Base-by-base conservation (phyloP, 2,888 invertebrate genomes). In the Odontomyia ornata region DNA sequence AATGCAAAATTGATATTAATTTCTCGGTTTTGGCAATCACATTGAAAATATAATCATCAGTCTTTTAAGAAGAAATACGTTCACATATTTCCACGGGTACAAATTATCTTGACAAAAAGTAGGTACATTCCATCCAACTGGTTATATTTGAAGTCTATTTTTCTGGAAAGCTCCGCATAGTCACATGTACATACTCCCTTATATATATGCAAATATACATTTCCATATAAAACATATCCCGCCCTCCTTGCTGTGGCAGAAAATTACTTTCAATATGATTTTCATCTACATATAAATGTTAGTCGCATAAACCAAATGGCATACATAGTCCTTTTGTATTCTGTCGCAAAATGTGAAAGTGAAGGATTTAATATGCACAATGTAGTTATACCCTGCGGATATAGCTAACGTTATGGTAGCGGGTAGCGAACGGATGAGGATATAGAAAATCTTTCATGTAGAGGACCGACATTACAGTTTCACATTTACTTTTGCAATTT, bases 361-460 rank as follows among this genome's bases (percentile, higher is more conserved):
- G 47, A 71, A 15, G 47, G 47, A 71, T 47, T 71, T 47, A 71
- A 25, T 71, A 25, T 46, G 47, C 71, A 36, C 25, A 23, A 43
- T 23, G 13, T 67, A 67, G 67, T 36, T 23, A 67, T 2, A 46
- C 67, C 67, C 36, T 36, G 18, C 43, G 67, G 36, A 67, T 46
- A 67, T 67, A 46, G 67, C 30, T 5, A 27, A 64, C n/a, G 64
- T n/a, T 64, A 64, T 28, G 43, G 25, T 21, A 46, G 25, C 30
- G 9, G 9, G 36, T 36, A 9, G 23, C 43, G n/a, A n/a, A n/a
- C n/a, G 60, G 46, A 65, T 36, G 28, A 75, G 75, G 75, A 77
- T 77, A 77, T 76, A 76, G 77, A 77, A 77, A 76, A 76, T 77
- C 76, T 69, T 76, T 75, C 77, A 75, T 77, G 77, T 69, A 67